Percentiles rank a stretch among this genome's conserved stretches.
These are phyloP conservation scores for Elymnias hypermnestra DNA, from an alignment of 1,140 invertebrate genomes.

Conservation along the genomic window DNA sequence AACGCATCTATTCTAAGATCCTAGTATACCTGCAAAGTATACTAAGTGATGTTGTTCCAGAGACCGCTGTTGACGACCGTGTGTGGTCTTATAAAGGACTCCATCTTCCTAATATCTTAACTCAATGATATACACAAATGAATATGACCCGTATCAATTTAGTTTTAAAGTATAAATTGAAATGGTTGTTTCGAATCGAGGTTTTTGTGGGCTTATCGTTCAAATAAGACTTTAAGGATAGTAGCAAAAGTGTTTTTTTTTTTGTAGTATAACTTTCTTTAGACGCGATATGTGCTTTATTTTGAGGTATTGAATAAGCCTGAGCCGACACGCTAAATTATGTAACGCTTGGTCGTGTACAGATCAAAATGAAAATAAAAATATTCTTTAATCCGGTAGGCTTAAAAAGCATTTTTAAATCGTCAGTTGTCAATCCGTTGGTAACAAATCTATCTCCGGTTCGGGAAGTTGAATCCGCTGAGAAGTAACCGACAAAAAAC, in stretches of 20 bases:
- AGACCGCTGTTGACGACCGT: slow-evolving; percentile 56
- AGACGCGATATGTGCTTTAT: no score
- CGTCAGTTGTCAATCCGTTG: no score
- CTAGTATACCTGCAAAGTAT: slow-evolving; percentile 66
- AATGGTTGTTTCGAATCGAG: background rate
- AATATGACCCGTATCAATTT: slow-evolving; percentile 28
- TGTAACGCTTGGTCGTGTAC: no score
- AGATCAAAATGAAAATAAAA: no score
- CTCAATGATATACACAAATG: slow-evolving; percentile 1
- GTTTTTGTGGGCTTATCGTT: slow-evolving; percentile 15
- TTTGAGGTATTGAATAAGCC: no score
- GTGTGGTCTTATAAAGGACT: slow-evolving; percentile 50
- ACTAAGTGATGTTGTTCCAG: slow-evolving; percentile 71
- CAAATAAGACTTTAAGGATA: slow-evolving; percentile 55
- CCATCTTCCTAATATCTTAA: slow-evolving; percentile 31
- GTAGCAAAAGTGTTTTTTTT: slow-evolving; percentile 70
- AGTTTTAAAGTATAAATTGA: slow-evolving; percentile 21
- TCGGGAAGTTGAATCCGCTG: no score
- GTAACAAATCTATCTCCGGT: no score
- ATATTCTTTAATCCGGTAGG: no score
- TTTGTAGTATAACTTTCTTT: no score
- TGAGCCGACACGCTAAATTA: no score
- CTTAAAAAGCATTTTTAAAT: no score
- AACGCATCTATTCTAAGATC: slow-evolving; percentile 51
- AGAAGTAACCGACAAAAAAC: no score